phyloP scores from a whole-genome alignment of 2,888 invertebrate genomes.

The Tinea trinotella region DNA sequence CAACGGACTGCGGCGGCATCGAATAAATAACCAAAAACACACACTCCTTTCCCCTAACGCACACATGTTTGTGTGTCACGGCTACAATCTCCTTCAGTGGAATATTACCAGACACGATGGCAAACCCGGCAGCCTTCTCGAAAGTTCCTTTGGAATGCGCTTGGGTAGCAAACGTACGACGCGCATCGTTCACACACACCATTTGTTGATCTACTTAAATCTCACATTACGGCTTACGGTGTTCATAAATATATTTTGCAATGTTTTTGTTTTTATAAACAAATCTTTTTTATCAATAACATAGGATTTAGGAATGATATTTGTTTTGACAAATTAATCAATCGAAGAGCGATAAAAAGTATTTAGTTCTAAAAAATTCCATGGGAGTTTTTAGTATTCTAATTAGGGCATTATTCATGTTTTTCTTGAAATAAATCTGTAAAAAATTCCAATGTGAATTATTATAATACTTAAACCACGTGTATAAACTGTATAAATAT shows the following conservation, averaged over 20 bases:
- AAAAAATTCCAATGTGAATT: not conserved
- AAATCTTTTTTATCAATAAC: not conserved
- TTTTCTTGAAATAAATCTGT: not conserved
- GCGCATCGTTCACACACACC: not conserved
- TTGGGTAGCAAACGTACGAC: not conserved
- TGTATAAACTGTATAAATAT: not conserved
- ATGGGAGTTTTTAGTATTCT: not conserved
- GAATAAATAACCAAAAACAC: slow-evolving; percentile 5
- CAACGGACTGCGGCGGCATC: not conserved
- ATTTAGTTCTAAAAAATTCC: not conserved
- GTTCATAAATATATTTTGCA: no score
- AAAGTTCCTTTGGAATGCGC: slow-evolving; percentile 14
- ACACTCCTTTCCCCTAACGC: slow-evolving; percentile 8
- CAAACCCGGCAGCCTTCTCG: slow-evolving; percentile 15
- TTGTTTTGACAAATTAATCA: not conserved
- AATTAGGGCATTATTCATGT: not conserved
- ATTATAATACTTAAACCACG: not conserved
- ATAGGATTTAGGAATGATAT: not conserved
- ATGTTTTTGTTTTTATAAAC: not conserved
- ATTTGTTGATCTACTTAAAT: not conserved
- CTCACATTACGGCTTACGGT: no score
- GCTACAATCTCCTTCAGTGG: slow-evolving; percentile 5
- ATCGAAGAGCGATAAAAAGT: not conserved
- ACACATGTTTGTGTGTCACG: not conserved
- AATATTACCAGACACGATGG: slow-evolving; percentile 13